Evolutionary conservation across 1,140 invertebrate species (phyloP), one percentile per base, ranked within the genome.

Genomic region (Mylabris phalerata): DNA sequence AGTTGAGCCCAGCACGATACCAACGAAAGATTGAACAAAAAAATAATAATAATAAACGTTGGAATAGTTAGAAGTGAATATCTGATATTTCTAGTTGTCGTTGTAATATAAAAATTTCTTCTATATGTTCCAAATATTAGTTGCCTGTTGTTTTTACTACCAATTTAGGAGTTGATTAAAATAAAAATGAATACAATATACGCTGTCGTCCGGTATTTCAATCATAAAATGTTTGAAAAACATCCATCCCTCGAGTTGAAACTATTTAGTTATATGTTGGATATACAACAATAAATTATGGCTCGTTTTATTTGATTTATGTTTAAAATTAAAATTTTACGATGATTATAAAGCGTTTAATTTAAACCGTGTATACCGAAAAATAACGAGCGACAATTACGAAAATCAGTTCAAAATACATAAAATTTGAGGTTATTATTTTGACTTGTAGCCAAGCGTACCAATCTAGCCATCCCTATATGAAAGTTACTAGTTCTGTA

Each of bases 1-100:
- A 54, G 45, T 49, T 43, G 42, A 39, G 27, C 62, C 7, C 64
- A 59, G 61, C 64, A 48, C 44, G 64, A 62, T 43, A 56, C 55
- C 61, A 54, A 62, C 60, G 55, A 63, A 56, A 57, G 45, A 61
- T 51, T 57, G 47, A 50, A 61, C 57, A 60, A 50, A 46, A 50
- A 49, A 54, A 59, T 9, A 42, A n/a, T 40, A 40, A 10, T 40
- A 19, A 40, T 40, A 42, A 42, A 42, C 11, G 41, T 42, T 42
- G 9, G 41, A n/a, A 42, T 42, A 11, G 9, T 4, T 42, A 9
- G 9, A 42, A n/a, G 41, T 10, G 41, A n/a, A 42, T 42, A 42
- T n/a, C 9, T 42, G 44, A 25, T 24, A 25, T 27, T 13, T 9
- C 52, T 48, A 55, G 44, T 32, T 10, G 25, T 55, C 45, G n/a